phyloP scores from a whole-genome alignment of 2,113 vertebrate genomes.

The Thomomys bottae region DNA sequence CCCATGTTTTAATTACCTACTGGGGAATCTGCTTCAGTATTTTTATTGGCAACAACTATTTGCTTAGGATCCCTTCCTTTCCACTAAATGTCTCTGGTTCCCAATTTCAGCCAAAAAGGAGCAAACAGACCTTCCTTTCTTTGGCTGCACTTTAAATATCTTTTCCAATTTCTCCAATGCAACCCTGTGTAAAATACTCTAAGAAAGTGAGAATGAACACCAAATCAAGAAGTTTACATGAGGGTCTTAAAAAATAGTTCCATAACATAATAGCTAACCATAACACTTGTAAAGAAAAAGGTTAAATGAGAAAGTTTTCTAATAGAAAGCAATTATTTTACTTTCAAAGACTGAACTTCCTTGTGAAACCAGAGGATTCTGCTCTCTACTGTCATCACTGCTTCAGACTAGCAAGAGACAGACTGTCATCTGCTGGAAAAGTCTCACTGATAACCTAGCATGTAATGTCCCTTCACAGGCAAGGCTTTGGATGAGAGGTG shows the following conservation, averaged over 20 bases:
- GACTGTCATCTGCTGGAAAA: neutral
- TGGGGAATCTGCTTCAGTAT: constrained; percentile 54
- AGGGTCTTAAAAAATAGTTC: constrained; percentile 23
- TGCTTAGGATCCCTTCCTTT: constrained; percentile 70
- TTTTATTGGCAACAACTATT: constrained; percentile 63
- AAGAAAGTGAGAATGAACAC: constrained; percentile 18
- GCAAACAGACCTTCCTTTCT: constrained; percentile 73
- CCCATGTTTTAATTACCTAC: constrained; percentile 59
- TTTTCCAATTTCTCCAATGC: constrained; percentile 44
- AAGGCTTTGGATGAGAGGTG: neutral
- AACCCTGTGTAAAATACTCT: neutral
- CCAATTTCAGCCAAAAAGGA: constrained; percentile 72
- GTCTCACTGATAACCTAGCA: neutral
- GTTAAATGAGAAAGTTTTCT: constrained; percentile 38
- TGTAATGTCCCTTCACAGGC: neutral
- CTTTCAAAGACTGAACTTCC: constrained; percentile 23
- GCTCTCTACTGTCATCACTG: neutral
- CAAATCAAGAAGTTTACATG: constrained; percentile 25
- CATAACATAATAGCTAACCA: neutral
- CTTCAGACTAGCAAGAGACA: neutral
- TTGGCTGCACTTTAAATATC: constrained; percentile 7
- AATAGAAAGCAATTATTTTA: constrained; percentile 1
- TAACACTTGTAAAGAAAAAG: constrained; percentile 29
- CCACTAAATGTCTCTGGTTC: constrained; percentile 74
- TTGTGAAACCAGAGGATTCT: constrained; percentile 26